These are phyloP conservation scores for Lissocephala sabroskyi DNA, from an alignment of 2,888 invertebrate species.

Conservation along the genomic window DNA sequence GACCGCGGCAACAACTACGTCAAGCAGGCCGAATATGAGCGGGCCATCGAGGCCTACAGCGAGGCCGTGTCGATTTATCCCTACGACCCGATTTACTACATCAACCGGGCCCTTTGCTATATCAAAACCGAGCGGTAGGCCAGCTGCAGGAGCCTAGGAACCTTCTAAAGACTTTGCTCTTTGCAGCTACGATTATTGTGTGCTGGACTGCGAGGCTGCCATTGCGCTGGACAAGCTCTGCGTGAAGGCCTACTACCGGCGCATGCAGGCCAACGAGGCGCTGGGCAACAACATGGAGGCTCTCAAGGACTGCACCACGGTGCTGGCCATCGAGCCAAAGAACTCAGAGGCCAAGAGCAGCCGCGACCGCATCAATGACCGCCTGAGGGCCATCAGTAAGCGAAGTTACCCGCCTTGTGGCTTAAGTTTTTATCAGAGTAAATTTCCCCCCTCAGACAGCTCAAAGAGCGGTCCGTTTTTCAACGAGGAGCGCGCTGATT, in stretches of 20 bases:
- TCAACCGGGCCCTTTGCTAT: conserved; percentile 90
- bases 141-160: too few species aligned
- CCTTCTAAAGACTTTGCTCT: neutral
- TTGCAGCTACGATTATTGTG: conserved; percentile 57
- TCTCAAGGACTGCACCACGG: conserved; percentile 79
- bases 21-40: conserved; percentile 83
- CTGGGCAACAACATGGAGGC: conserved; percentile 83
- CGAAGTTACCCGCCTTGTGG: too few species aligned
- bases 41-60: conserved; percentile 89
- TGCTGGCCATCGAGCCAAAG: conserved; percentile 84
- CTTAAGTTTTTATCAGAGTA: too few species aligned
- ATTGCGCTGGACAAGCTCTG: conserved; percentile 84
- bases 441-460: conserved; percentile 27
- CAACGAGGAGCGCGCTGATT: conserved; percentile 37
- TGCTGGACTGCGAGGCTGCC: conserved; percentile 85
- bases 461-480: conserved; percentile 59
- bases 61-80: conserved; percentile 88
- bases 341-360: conserved; percentile 79
- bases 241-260: conserved; percentile 87
- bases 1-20: conserved; percentile 86
- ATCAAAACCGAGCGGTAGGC: conserved; percentile 85
- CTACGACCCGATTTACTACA: conserved; percentile 85
- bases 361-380: conserved; percentile 64
- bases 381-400: conserved; percentile 56
- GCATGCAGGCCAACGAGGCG: conserved; percentile 83